Evolutionary conservation across 2,113 vertebrate species (phyloP), one percentile per base, ranked within the genome.

Genomic region (Budorcas taxicolor): DNA sequence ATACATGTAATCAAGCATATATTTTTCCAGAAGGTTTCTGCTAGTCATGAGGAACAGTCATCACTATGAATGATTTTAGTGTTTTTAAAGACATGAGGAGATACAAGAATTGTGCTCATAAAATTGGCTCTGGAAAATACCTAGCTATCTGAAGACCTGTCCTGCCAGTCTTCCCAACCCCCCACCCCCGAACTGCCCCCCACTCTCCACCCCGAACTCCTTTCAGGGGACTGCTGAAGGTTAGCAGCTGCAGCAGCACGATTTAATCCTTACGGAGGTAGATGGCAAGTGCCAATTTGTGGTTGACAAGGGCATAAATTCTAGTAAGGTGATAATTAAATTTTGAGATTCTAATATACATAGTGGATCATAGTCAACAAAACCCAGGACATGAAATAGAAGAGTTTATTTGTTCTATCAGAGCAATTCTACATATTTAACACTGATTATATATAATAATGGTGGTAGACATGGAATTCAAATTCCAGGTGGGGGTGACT

Each of bases 161-260:
- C 67, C n/a, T 71, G n/a, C n/a, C 5, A 71, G 67, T 71, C 67
- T 71, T 40, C 19, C 19, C 19, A 71, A 71, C 10, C 9, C 10
- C 5, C n/a, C 7, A 1, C 1, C 2, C 33, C 31, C 1, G 0
- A 10, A 62, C 29, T 31, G 1, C 17, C 9, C 17, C 9, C 17
- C 0, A 2, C n/a, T 21, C 5, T 5, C 8, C n/a, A 71, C 67
- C 67, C 19, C 1, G 3, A 40, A 40, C n/a, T 71, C 67, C 67
- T n/a, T 71, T 36, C n/a, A 23, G 67, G 67, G n/a, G n/a, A n/a
- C 19, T 71, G n/a, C n/a, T 40, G 64, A 71, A 71, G 64, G 17
- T 11, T 36, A 71, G 64, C 64, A 71, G 64, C 33, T 71, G 67
- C 67, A 71, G 67, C 19, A 71, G 67, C 67, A 71, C n/a, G 19